Conservation (phyloP, 2,113 vertebrate species). For the Anguilla japonica region DNA sequence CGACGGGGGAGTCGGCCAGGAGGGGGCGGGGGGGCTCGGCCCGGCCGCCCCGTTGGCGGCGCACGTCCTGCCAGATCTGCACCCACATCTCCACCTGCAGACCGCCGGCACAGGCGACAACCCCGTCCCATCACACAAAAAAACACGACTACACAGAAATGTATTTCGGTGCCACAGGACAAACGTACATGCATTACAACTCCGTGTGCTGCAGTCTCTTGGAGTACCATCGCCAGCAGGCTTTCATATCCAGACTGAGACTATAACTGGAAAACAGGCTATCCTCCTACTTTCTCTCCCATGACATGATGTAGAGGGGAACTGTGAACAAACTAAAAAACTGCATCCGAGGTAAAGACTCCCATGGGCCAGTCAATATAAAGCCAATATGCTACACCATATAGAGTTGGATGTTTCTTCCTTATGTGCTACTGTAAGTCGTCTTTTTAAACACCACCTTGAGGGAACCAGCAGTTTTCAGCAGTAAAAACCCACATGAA, state of each 20-base stretch:
- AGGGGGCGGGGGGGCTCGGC: conserved; percentile 37
- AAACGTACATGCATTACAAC: background rate
- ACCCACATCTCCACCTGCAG: conserved; percentile 69
- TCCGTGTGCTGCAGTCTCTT: background rate
- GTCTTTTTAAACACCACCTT: conserved; percentile 20
- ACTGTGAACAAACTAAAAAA: background rate
- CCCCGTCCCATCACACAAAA: background rate
- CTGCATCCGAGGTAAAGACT: background rate
- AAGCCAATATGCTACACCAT: background rate
- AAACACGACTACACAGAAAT: background rate
- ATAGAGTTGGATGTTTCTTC: background rate
- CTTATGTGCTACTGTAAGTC: background rate
- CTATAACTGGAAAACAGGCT: background rate
- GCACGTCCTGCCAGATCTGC: conserved; percentile 63
- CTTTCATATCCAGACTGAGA: background rate
- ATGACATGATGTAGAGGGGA: background rate
- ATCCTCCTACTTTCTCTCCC: background rate
- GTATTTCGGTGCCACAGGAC: background rate
- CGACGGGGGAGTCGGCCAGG: conserved; percentile 74
- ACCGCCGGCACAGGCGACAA: background rate
- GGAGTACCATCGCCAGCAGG: background rate
- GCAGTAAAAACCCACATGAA: background rate
- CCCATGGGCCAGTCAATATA: background rate
- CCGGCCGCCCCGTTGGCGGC: conserved; percentile 25
- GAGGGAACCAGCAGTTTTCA: background rate